Percentiles rank a stretch among this genome's conserved stretches.
These are phyloP conservation scores for Ctenicera cuprea DNA, from an alignment of 2,888 invertebrate genomes.

Conservation along the genomic window DNA sequence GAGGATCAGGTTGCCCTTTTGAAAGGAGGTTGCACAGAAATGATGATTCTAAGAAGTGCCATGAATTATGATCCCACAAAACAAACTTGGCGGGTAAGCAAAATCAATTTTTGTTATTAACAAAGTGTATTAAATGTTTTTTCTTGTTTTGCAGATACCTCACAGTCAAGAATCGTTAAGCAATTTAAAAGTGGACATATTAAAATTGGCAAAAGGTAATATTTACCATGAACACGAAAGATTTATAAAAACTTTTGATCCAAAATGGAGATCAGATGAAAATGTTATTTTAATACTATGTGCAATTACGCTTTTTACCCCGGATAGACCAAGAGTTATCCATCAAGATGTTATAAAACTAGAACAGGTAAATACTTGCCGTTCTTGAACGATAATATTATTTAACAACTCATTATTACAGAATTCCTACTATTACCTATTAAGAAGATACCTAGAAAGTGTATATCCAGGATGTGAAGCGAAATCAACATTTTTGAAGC, in stretches of 20 bases:
- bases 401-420: constrained; percentile 69
- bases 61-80: constrained; percentile 93
- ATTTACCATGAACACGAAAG: constrained; percentile 91
- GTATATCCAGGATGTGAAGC: constrained; percentile 91
- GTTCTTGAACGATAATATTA: constrained; percentile 2
- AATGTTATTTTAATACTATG: constrained; percentile 93
- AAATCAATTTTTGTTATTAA: no score
- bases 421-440: constrained; percentile 93
- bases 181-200: constrained; percentile 89
- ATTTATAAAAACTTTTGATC: constrained; percentile 90
- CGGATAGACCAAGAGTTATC: constrained; percentile 86
- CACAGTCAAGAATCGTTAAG: constrained; percentile 85
- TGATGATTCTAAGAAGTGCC: constrained; percentile 95
- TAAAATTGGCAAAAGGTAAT: constrained; percentile 93
- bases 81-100: constrained; percentile 90
- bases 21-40: constrained; percentile 96
- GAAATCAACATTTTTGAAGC: constrained; percentile 88
- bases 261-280: constrained; percentile 90
- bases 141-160: constrained; percentile 77
- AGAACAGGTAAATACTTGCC: constrained; percentile 81
- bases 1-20: constrained; percentile 92
- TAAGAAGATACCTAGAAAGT: constrained; percentile 89
- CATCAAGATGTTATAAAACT: constrained; percentile 90
- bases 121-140: no score
- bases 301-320: constrained; percentile 93